Percentiles rank a stretch among this genome's conserved stretches.
These are phyloP conservation scores for Otus sunia DNA, from an alignment of 2,113 vertebrate species.

Conservation along the genomic window DNA sequence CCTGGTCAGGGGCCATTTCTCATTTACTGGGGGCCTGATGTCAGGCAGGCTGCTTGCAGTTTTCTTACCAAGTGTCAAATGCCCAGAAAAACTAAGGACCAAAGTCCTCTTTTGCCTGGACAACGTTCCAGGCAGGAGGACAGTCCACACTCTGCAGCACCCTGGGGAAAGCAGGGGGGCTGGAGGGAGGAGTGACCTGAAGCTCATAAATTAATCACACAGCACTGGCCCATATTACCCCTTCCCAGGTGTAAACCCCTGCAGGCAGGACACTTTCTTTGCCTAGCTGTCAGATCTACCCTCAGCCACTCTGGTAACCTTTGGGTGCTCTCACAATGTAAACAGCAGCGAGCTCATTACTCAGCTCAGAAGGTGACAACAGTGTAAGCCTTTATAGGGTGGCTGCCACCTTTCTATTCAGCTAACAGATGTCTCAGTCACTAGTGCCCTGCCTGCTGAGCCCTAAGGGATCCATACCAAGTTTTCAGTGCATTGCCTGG, in stretches of 20 bases:
- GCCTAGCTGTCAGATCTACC: background rate
- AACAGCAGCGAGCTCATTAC: background rate
- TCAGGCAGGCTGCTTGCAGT: background rate
- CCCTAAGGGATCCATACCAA: background rate
- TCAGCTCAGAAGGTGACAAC: background rate
- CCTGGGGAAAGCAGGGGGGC: background rate
- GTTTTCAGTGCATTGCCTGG: background rate
- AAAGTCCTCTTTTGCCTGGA: background rate
- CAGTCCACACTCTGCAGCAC: background rate
- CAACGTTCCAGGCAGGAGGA: background rate
- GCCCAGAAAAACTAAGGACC: background rate
- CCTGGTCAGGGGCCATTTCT: background rate
- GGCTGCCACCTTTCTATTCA: background rate
- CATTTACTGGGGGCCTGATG: background rate
- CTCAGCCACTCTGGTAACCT: background rate
- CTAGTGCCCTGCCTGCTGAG: background rate
- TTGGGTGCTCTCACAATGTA: background rate
- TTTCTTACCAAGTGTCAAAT: background rate
- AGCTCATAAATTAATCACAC: background rate
- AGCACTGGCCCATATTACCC: background rate
- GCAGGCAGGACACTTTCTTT: background rate
- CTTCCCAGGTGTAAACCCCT: background rate
- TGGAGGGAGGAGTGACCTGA: background rate
- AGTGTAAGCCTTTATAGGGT: background rate
- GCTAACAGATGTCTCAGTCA: background rate